phyloP scores from a whole-genome alignment of 2,113 vertebrate genomes.

The Nanorana parkeri region DNA sequence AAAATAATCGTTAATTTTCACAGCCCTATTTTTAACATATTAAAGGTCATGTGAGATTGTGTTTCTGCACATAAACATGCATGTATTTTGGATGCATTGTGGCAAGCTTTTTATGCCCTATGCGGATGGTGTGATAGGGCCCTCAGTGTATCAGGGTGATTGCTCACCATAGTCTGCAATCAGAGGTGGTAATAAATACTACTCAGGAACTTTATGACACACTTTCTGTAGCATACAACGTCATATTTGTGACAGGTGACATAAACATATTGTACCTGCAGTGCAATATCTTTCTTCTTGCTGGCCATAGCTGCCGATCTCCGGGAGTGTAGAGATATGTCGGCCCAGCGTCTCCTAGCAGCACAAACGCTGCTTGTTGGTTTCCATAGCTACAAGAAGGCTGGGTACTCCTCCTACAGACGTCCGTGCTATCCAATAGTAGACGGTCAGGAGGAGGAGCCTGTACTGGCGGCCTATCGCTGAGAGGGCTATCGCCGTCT shows the following conservation, averaged over 20 bases:
- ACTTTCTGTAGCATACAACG: too few relatives aligned
- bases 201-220: not conserved
- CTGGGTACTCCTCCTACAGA: not conserved
- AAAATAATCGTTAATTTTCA: too few relatives aligned
- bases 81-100: too few relatives aligned
- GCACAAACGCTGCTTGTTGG: not conserved
- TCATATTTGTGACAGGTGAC: too few relatives aligned
- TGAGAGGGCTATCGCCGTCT: too few relatives aligned
- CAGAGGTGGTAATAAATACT: too few relatives aligned
- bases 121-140: too few relatives aligned
- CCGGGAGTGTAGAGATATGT: too few relatives aligned
- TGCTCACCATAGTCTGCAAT: too few relatives aligned
- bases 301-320: constrained; percentile 59
- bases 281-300: constrained; percentile 62
- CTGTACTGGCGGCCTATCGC: not conserved
- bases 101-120: too few relatives aligned
- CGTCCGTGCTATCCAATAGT: not conserved
- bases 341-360: not conserved
- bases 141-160: too few relatives aligned
- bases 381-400: not conserved
- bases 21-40: not conserved
- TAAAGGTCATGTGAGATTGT: not conserved
- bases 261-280: constrained; percentile 64
- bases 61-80: too few relatives aligned
- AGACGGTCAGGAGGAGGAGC: not conserved